These are phyloP conservation scores for Neuroterus valhalla DNA, from an alignment of 1,140 invertebrate species.

Conservation along the genomic window DNA sequence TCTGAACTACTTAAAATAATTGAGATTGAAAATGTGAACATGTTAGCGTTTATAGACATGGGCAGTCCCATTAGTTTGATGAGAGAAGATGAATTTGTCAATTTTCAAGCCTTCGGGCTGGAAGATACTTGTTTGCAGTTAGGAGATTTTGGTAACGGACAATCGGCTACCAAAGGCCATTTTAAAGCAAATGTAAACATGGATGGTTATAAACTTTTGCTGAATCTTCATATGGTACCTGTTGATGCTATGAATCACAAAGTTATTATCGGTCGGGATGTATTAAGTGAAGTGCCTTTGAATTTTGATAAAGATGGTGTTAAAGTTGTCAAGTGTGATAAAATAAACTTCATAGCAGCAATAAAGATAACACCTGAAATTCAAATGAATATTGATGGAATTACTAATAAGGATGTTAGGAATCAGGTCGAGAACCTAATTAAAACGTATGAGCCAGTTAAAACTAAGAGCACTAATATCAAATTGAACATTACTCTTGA, in stretches of 20 bases:
- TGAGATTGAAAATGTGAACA: constrained; percentile 14
- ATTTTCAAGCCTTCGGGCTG: constrained; percentile 7
- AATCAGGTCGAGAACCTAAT: constrained; percentile 5
- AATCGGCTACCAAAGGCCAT: constrained; percentile 10
- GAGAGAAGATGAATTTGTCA: constrained; percentile 5
- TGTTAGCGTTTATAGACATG: constrained; percentile 37
- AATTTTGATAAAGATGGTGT: constrained; percentile 5
- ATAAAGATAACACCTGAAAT: not conserved
- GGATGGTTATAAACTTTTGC: not conserved
- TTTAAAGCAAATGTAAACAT: constrained; percentile 6
- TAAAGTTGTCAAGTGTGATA: not conserved
- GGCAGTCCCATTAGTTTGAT: constrained; percentile 33
- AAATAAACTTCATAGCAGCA: not conserved
- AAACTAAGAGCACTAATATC: constrained; percentile 8
- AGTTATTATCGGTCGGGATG: constrained; percentile 15
- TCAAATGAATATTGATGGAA: not conserved
- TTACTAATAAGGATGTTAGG: not conserved
- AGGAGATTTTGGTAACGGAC: constrained; percentile 10
- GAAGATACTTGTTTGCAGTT: not conserved
- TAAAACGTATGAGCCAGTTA: constrained; percentile 23
- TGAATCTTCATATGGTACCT: constrained; percentile 28
- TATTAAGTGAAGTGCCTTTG: not conserved
- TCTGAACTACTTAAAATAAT: constrained; percentile 6
- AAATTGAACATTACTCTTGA: constrained; percentile 37
- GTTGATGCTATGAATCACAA: constrained; percentile 30